phyloP scores from a whole-genome alignment of 2,113 vertebrate genomes.

The Oncorhynchus tshawytscha region DNA sequence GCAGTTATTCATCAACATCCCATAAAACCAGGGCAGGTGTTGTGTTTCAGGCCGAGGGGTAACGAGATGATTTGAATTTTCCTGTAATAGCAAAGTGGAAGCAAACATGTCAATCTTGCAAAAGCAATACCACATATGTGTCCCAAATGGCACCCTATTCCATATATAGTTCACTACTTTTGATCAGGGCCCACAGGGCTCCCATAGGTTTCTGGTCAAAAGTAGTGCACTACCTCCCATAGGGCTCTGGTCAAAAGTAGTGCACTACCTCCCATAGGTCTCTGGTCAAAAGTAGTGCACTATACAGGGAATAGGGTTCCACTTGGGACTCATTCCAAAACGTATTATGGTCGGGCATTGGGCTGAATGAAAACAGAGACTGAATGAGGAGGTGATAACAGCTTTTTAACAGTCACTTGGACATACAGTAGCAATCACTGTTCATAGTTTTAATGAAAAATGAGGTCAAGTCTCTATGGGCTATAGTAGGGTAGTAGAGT shows the following conservation, averaged over 20 bases:
- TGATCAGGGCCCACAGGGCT: too few relatives aligned
- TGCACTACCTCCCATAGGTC: too few relatives aligned
- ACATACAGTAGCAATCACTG: neutral
- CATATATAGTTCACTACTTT: too few relatives aligned
- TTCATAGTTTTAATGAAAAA: slow-evolving; percentile 10
- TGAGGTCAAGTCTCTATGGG: neutral
- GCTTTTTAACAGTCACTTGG: slow-evolving; percentile 16
- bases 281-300: too few relatives aligned
- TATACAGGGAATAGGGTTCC: too few relatives aligned
- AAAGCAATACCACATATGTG: slow-evolving; percentile 6
- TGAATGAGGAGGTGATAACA: slow-evolving; percentile 53
- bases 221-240: too few relatives aligned
- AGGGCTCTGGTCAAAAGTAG: too few relatives aligned
- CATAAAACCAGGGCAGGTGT: slow-evolving; percentile 54
- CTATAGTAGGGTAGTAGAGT: neutral
- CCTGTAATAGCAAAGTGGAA: slow-evolving; percentile 23
- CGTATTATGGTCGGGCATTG: slow-evolving; percentile 14
- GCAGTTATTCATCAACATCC: slow-evolving; percentile 55
- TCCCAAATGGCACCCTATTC: too few relatives aligned
- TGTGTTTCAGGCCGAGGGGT: slow-evolving; percentile 44
- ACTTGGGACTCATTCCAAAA: neutral
- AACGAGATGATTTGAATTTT: slow-evolving; percentile 25
- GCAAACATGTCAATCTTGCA: slow-evolving; percentile 40
- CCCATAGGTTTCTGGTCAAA: too few relatives aligned
- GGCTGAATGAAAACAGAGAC: slow-evolving; percentile 10